Conservation (phyloP, 1,140 invertebrate genomes). For the Dendrolimus kikuchii region DNA sequence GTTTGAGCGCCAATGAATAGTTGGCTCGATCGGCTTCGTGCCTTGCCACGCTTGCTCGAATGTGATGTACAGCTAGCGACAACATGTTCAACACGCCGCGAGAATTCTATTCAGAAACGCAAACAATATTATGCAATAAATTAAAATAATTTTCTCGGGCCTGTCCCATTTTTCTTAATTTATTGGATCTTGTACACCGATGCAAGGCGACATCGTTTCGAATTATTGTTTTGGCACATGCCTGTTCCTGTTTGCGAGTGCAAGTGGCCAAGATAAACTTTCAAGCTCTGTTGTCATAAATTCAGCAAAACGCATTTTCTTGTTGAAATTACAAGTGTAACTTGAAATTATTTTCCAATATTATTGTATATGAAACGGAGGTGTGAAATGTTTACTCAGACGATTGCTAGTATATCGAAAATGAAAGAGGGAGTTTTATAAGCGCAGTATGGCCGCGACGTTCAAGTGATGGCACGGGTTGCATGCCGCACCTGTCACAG, state of each 20-base stretch:
- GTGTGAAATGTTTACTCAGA: too few relatives aligned
- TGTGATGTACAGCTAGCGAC: constrained; percentile 66
- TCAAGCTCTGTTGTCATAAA: constrained; percentile 6
- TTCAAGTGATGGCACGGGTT: constrained; percentile 61
- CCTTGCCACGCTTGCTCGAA: constrained; percentile 66
- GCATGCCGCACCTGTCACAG: constrained; percentile 62
- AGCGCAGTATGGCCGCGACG: constrained; percentile 30
- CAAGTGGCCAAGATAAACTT: constrained; percentile 25
- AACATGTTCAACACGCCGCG: constrained; percentile 52
- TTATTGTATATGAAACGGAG: too few relatives aligned
- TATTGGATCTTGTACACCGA: constrained; percentile 30
- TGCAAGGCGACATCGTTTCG: constrained; percentile 27
- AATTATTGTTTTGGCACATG: constrained; percentile 37
- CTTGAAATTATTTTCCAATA: background rate
- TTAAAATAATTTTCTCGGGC: constrained; percentile 35
- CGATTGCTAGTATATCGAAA: constrained; percentile 7
- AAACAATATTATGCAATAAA: constrained; percentile 36
- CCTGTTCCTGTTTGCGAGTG: constrained; percentile 25
- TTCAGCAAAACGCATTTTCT: constrained; percentile 4
- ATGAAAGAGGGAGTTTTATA: constrained; percentile 18
- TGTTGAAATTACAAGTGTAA: constrained; percentile 11
- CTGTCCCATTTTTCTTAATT: constrained; percentile 40
- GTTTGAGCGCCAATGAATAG: constrained; percentile 69
- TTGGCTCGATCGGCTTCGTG: constrained; percentile 68
- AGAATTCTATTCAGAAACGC: constrained; percentile 49